Evolutionary conservation across 2,797 vertebrate species (phyloP).

Genomic region (Channallabes apus): DNA sequence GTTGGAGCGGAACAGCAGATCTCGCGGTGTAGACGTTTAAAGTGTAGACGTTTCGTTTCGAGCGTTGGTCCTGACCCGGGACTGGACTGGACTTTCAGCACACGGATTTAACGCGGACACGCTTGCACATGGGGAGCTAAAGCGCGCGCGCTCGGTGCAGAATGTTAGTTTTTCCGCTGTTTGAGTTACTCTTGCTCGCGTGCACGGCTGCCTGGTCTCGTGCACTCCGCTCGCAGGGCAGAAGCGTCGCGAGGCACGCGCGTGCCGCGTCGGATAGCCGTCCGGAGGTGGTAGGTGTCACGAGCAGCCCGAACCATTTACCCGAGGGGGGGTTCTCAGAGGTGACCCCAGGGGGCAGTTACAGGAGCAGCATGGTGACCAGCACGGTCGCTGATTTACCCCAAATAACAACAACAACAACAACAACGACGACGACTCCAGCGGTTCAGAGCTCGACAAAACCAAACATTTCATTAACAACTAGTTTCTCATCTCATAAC

Average conservation of each 20-base stretch:
- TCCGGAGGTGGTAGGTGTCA: slow-evolving; percentile 24
- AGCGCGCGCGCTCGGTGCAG: slow-evolving; percentile 38
- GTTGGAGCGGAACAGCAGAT: slow-evolving; percentile 37
- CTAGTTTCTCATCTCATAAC: not conserved
- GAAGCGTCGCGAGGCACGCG: slow-evolving; percentile 36
- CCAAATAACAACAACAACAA: slow-evolving; percentile 23
- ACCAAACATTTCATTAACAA: not conserved
- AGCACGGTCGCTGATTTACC: slow-evolving; percentile 11
- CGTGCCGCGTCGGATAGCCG: slow-evolving; percentile 40
- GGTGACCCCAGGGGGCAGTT: slow-evolving; percentile 20
- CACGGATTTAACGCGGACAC: slow-evolving; percentile 16
- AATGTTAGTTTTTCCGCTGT: slow-evolving; percentile 49
- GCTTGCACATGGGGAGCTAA: slow-evolving; percentile 50
- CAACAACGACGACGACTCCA: slow-evolving; percentile 11
- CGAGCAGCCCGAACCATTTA: slow-evolving; percentile 50
- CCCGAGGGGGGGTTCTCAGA: slow-evolving; percentile 39
- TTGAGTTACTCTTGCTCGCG: slow-evolving; percentile 52
- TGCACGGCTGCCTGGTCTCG: slow-evolving; percentile 41
- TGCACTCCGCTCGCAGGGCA: slow-evolving; percentile 8
- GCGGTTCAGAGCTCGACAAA: slow-evolving; percentile 19
- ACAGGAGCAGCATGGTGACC: slow-evolving; percentile 10
- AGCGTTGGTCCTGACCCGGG: not conserved
- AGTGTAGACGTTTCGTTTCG: not conserved
- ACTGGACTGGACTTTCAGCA: not conserved
- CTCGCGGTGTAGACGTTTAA: not conserved